Evolutionary conservation across 2,888 invertebrate genomes (phyloP).

Genomic region (Phalera bucephala): DNA sequence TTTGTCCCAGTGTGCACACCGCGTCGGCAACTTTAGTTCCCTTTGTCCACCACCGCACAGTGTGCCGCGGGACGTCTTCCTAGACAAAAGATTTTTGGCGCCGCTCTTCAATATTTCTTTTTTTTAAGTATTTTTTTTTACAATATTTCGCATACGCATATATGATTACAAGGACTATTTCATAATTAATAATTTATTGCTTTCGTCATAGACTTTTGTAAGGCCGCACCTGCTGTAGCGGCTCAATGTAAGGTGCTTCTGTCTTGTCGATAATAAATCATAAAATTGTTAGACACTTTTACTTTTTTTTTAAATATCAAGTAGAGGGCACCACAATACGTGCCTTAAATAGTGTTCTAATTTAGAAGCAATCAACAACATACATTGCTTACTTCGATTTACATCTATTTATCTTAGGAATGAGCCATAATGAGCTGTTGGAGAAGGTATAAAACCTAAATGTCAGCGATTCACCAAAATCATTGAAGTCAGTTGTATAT

Average conservation of each 20-base stretch:
- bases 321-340: neutral
- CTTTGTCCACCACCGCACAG: slow-evolving; percentile 58
- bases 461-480: too few relatives aligned
- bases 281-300: slow-evolving; percentile 37
- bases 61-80: slow-evolving; percentile 61
- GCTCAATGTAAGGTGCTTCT: slow-evolving; percentile 69
- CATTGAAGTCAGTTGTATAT: too few relatives aligned
- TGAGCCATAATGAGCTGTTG: too few relatives aligned
- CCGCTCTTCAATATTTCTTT: slow-evolving; percentile 65
- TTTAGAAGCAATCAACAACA: too few relatives aligned
- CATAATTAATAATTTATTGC: slow-evolving; percentile 82
- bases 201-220: slow-evolving; percentile 66
- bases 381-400: too few relatives aligned
- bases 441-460: too few relatives aligned
- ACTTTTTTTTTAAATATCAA: slow-evolving; percentile 11
- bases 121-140: slow-evolving; percentile 46
- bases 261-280: slow-evolving; percentile 66
- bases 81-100: slow-evolving; percentile 79
- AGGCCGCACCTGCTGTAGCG: slow-evolving; percentile 58
- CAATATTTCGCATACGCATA: slow-evolving; percentile 56
- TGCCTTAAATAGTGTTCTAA: too few relatives aligned
- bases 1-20: slow-evolving; percentile 65
- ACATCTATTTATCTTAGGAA: too few relatives aligned
- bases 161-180: slow-evolving; percentile 66
- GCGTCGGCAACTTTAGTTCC: slow-evolving; percentile 59